Evolutionary conservation across 2,888 invertebrate species (phyloP), one percentile per base, ranked within the genome.

Genomic region (Trichacis sp.): DNA sequence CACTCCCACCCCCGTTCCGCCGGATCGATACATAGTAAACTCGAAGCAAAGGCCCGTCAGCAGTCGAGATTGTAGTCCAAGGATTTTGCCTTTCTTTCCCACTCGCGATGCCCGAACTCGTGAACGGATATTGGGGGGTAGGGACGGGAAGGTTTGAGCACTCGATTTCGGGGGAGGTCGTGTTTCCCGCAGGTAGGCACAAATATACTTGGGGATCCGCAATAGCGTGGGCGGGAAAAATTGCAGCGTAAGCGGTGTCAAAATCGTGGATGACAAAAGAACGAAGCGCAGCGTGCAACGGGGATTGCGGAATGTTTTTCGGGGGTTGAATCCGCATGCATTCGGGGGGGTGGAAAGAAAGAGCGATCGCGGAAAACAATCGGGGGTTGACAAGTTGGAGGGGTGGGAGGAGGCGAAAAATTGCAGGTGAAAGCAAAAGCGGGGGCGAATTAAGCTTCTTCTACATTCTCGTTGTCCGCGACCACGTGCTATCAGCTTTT

Each of bases 1-100:
- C 72, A 70, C 71, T 73, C 65, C 62, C 71, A 69, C 62, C 65
- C 72, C 64, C 8, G 24, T 24, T 73, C 69, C 73, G 71, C 73
- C 73, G 79, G 80, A 79, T 81, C 82, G 80, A 82, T 80, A 80
- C 77, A 77, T 79, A 80, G 81, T 78, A 78, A 82, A 82, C 78
- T 82, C 78, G 77, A 77, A 80, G 80, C 78, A 81, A 81, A 77
- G 72, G 76, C 75, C 77, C 76, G 73, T 72, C 74, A 75, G 8
- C 3, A 5, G 8, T 24, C 8, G 24, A 3, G 24, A 24, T 5
- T 24, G 8, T 24, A 24, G 24, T 24, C 24, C 24, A 3, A 5
- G 3, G 73, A 73, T 72, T 73, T 72, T 36, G 6, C 15, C 8
- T 24, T 24, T 24, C 4, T 24, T 24, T 24, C 8, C 8, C 24